Base-by-base conservation (phyloP, 2,113 vertebrate species). In the Actenoides lindsayi region DNA sequence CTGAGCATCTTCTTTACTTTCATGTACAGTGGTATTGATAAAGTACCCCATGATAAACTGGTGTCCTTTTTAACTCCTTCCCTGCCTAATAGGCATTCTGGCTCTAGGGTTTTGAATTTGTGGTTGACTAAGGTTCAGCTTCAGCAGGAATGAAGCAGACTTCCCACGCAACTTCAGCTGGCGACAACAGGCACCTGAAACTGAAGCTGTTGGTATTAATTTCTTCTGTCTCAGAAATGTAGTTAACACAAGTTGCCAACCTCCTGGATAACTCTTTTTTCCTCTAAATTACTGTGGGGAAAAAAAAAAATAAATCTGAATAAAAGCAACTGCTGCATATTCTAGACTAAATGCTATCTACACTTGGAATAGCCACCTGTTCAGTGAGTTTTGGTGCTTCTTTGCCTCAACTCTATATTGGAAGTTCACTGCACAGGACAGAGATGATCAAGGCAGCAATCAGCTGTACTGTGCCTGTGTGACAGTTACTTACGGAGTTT, bases 211-310 rank as follows among this genome's bases (percentile, higher is more conserved):
- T 35, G 11, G 3, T 2, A 17, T 11, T 2, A 51, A 69, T 54
- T 77, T 13, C 13, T 57, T 37, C 11, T 0, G 0, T 39, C 21
- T 68, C 37, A 46, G 7, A 77, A 68, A 89, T 73, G 5, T 5
- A 70, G 13, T 0, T 0, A 86, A 54, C 7, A 15, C 10, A 64
- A 41, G 18, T 54, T 2, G 0, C 28, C 13, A 41, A 0, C 8
- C 8, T 42, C 46, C 20, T 39, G 23, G 35, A 65, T 56, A 3
- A 25, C 8, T 3, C 3, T 31, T 75, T 90, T 20, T n/a, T 4
- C 10, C 12, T 59, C 11, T 28, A 75, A 8, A 53, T 21, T 56
- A 33, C 2, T 48, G 8, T 24, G 8, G 1, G 23, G 27, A 10
- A 31, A 78, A 27, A 28, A 4, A 35, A 31, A 33, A 27, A 20